Evolutionary conservation across 2,113 vertebrate species (phyloP).

Genomic region (Pycnonotus jocosus): DNA sequence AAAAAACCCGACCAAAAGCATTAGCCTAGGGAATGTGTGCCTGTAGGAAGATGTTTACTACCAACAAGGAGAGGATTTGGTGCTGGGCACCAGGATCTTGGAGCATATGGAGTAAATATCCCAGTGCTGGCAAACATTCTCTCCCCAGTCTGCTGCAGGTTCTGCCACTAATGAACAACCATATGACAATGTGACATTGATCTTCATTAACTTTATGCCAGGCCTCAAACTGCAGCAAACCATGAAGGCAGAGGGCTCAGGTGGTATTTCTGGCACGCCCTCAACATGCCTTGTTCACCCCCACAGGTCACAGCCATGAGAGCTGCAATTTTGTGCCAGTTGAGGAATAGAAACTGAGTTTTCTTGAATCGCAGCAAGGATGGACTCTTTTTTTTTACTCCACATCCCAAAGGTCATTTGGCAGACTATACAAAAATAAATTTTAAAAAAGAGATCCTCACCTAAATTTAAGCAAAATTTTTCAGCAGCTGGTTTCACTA

Average conservation of each 20-base stretch:
- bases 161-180: not conserved
- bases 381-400: not conserved
- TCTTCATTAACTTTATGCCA: not conserved
- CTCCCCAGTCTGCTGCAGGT: rapidly evolving
- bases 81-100: rapidly evolving
- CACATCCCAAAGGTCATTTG: rapidly evolving
- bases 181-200: not conserved
- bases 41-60: not conserved
- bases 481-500: not conserved
- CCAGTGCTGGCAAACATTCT: not conserved
- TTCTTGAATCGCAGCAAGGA: not conserved
- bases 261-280: not conserved
- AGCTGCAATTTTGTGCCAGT: not conserved
- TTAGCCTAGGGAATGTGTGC: not conserved
- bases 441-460: not conserved
- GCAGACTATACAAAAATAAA: not conserved
- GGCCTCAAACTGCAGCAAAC: not conserved
- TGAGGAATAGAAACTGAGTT: not conserved
- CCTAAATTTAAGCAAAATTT: not conserved
- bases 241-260: not conserved
- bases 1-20: not conserved
- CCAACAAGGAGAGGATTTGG: not conserved
- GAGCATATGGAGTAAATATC: not conserved
- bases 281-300: not conserved
- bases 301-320: not conserved